These are phyloP conservation scores for Tupaia tana DNA, from an alignment of 2,113 vertebrate genomes.

Conservation along the genomic window DNA sequence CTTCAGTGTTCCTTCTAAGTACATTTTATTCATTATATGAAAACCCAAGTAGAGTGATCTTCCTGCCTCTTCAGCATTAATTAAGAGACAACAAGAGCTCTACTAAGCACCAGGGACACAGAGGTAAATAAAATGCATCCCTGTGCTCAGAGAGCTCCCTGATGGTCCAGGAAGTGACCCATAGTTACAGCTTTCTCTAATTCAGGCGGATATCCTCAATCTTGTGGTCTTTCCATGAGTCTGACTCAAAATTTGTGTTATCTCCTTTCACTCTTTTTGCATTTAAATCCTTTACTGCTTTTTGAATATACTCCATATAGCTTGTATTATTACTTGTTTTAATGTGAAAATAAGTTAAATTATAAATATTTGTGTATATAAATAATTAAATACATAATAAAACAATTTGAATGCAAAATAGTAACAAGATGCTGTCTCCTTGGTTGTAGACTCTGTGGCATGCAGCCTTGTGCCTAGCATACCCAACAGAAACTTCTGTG, in stretches of 20 bases:
- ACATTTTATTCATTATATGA: slow-evolving; percentile 8
- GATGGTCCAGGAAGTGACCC: neutral
- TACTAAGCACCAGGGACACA: neutral
- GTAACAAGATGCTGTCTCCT: neutral
- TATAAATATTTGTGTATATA: neutral
- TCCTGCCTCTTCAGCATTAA: neutral
- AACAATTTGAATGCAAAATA: neutral
- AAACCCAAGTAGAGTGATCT: neutral
- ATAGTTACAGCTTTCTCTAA: fast-evolving
- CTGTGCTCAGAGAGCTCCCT: fast-evolving
- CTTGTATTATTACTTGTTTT: neutral
- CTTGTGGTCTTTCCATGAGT: neutral
- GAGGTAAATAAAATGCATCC: too few species aligned
- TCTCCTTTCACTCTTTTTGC: neutral
- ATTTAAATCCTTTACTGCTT: neutral
- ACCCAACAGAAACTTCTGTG: neutral
- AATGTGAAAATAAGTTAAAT: neutral
- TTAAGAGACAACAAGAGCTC: neutral
- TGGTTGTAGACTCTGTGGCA: too few species aligned
- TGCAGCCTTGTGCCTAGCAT: neutral
- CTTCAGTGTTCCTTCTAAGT: neutral
- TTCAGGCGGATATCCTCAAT: fast-evolving
- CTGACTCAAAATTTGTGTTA: neutral
- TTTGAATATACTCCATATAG: neutral
- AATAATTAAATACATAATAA: neutral